Evolutionary conservation across 2,888 invertebrate genomes (phyloP), one percentile per base, ranked within the genome.

Genomic region (Coleophora flavipennella): DNA sequence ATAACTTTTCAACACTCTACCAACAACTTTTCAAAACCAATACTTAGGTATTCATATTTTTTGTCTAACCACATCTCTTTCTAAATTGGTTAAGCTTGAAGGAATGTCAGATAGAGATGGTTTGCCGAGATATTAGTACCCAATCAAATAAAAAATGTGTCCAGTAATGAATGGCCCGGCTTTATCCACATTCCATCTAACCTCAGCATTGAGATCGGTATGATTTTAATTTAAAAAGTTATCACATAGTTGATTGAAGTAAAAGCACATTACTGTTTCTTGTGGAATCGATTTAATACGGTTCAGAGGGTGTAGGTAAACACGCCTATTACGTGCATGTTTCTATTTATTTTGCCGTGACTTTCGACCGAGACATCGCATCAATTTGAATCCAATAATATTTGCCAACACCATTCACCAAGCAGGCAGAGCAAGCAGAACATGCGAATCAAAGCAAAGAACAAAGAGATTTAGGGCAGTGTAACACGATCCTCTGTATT

Each of bases 391-490:
- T 41, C 35, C 31, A 39, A 52, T 51, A 55, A 53, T 53, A 57
- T 61, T 59, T 57, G 54, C 55, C 54, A 58, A 57, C 54, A 53
- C 46, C 56, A 55, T 58, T 57, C 53, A 50, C 53, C 39, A 54
- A 48, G 50, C 51, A 53, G 47, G 52, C 49, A 55, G 61, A 49
- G 61, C 60, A 60, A 57, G 63, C 68, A n/a, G n/a, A n/a, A n/a
- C n/a, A n/a, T n/a, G n/a, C n/a, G n/a, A n/a, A n/a, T n/a, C n/a
- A 66, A 75, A 67, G 70, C 62, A 62, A 62, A 67, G 65, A 71
- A 76, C 72, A 73, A 75, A 67, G 67, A 61, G 68, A 81, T 75
- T 68, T 66, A 70, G 79, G 72, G 67, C 79, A 79, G 69, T 75
- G 81, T 81, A 79, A 81, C 79, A 73, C 75, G 69, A 79, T 75